Base-by-base conservation (phyloP, 35 echinoderm and acorn worm species). In the Diadema setosum region DNA sequence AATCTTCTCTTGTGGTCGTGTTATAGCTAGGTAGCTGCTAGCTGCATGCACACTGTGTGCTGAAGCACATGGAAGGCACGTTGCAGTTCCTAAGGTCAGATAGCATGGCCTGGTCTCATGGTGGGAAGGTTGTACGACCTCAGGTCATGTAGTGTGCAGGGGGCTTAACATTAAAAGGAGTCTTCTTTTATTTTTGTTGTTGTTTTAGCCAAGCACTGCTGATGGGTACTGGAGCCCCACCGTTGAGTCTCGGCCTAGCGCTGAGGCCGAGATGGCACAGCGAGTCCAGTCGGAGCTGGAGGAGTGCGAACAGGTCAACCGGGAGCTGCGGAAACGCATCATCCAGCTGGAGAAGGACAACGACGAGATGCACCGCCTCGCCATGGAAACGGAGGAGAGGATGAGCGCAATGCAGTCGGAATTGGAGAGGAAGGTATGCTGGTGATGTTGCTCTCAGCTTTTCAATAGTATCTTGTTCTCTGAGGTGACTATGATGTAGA, bases 361-460 rank as follows among this genome's bases (percentile, higher is more conserved):
- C 39, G 95, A 98, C 75, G 95, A 98, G 16, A 84, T 84, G 3
- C 80, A 91, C 65, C 82, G 60, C 29, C 80, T 94, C 2, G 95
- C 95, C 20, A 37, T 94, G 30, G 95, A 98, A 81, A 98, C 93
- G 7, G 95, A 98, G 56, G 91, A 86, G 16, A 88, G 88, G 40
- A 80, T 98, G 84, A 88, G 80, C 9, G 24, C 16, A 34, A 74
- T 81, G 21, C 58, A 85, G 46, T 65, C 39, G 18, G 81, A 97
- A 14, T 67, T 89, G 1, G 80, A 93, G 49, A 65, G 86, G 30
- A 63, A 81, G 43, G 73, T 78, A 78, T 37, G 5, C n/a, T n/a
- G n/a, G n/a, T n/a, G n/a, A n/a, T n/a, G n/a, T n/a, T n/a, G n/a
- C n/a, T n/a, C n/a, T n/a, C n/a, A n/a, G n/a, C n/a, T n/a, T n/a